Evolutionary conservation across 2,797 vertebrate species (phyloP), one percentile per base, ranked within the genome.

Genomic region (Jordanella pulchra): DNA sequence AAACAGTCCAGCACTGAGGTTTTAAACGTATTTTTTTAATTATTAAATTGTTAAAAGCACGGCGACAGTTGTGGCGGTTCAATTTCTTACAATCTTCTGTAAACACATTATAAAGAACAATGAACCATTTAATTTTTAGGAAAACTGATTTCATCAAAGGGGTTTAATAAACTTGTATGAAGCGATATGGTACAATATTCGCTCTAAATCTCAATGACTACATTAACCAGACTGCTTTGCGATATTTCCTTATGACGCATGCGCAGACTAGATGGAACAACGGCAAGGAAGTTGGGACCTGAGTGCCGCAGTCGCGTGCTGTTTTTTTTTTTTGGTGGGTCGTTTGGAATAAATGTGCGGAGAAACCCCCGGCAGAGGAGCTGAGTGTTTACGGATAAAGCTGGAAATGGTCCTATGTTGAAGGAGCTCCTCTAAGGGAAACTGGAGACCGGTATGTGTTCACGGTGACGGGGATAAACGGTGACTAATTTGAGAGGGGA

Each of bases 391-490:
- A 60, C 76, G 78, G 79, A 78, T 77, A 69, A 69, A 67, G 66
- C 39, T 7, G 79, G 54, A 61, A 56, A 69, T 21, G 72, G 27
- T 21, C 58, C 5, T 4, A 11, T 2, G 23, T 28, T 6, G 77
- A 74, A 69, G 0, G 25, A 35, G 4, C 10, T 27, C n/a, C 1
- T 35, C 13, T 6, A 12, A 5, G 0, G 77, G 42, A 55, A 63
- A 71, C 75, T 1, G 18, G 44, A 77, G 32, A 18, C 84, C 86
- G 91, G 91, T 91, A 85, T 1, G 90, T 18, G 50, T 55, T 79
- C 69, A 5, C n/a, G 13, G 17, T 17, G 11, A 18, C 13, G 25
- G 21, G 21, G 55, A 9, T 14, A 0, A 1, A 2, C 2, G 12
- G 13, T 30, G 12, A 14, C 13, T 1, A 23, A 55, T 67, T 60